Base-by-base conservation (phyloP, 2,113 vertebrate genomes). In the Podarcis muralis region DNA sequence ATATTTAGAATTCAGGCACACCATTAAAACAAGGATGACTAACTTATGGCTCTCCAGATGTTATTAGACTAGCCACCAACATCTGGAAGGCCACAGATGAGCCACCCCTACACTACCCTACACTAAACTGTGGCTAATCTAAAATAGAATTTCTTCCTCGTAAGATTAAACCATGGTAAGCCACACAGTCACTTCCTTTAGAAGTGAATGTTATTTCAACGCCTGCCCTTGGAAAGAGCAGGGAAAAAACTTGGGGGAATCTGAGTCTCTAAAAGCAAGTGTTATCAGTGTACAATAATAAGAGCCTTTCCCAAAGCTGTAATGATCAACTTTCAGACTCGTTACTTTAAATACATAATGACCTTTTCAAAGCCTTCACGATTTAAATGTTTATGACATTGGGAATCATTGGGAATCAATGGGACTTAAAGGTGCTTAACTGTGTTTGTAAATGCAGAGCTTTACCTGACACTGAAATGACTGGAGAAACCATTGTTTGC, bases 401-500 rank as follows among this genome's bases (percentile, higher is more conserved):
- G 80, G 69, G 81, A 88, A 88, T 83, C 69, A 83, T 65, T 82
- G 80, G 69, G 81, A 88, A 88, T 83, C 79, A 82, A 88, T 82
- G 80, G 80, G 80, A 88, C 59, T 83, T 75, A 88, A 62, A n/a
- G 66, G 59, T 82, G 80, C 80, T 88, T 74, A 75, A 72, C 69
- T n/a, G 22, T 40, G 13, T 62, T 68, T 85, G n/a, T 75, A 85
- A 76, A n/a, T 65, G 84, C 27, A 18, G 30, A 88, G 57, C 69
- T 16, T 65, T 82, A 27, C 37, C 11, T 32, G 53, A 32, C 30
- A 62, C 32, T 62, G 69, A 80, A 87, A 72, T 43, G 68, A 72
- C 37, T 72, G 32, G 1, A 13, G 57, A 74, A 62, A 37, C 69
- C 30, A 65, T 18, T 65, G 20, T 82, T 65, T 88, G 20, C 30